Percentiles rank a stretch among this genome's conserved stretches.
Evolutionary conservation across 2,113 vertebrate species (phyloP).

Genomic region (Tragelaphus strepsiceros): DNA sequence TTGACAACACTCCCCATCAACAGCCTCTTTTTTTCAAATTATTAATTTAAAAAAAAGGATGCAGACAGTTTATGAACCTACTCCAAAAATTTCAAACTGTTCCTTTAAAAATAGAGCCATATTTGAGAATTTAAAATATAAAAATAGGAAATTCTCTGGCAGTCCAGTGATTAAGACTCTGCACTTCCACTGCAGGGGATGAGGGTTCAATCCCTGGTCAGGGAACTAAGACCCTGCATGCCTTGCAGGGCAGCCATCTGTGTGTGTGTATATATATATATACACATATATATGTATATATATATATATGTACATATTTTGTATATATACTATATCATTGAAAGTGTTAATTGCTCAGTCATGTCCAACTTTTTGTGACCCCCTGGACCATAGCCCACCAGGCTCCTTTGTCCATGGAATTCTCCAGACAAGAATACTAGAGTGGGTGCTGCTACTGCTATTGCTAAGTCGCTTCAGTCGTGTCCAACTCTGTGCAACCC

Average conservation of each 20-base stretch:
- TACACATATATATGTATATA: not conserved
- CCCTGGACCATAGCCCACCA: not conserved
- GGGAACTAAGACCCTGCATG: not conserved
- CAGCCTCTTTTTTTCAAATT: not conserved
- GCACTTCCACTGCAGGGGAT: not conserved
- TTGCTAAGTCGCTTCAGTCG: not conserved
- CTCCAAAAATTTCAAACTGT: not conserved
- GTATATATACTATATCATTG: not conserved
- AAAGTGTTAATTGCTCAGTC: not conserved
- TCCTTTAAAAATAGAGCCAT: not conserved
- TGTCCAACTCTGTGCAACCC: not conserved
- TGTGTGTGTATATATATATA: fast-evolving
- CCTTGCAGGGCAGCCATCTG: not conserved
- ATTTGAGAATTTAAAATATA: slow-evolving; percentile 4
- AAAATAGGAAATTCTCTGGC: not conserved
- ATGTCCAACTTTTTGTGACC: not conserved
- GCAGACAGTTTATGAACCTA: not conserved
- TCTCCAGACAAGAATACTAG: not conserved
- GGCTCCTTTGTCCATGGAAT: not conserved
- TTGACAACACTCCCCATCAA: not conserved
- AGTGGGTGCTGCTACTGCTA: not conserved
- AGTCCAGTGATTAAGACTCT: not conserved
- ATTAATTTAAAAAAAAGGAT: not conserved
- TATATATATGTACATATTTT: not conserved
- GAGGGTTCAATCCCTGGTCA: not conserved